Base-by-base conservation (phyloP, 2,797 vertebrate genomes). In the Hoplostethus atlanticus region DNA sequence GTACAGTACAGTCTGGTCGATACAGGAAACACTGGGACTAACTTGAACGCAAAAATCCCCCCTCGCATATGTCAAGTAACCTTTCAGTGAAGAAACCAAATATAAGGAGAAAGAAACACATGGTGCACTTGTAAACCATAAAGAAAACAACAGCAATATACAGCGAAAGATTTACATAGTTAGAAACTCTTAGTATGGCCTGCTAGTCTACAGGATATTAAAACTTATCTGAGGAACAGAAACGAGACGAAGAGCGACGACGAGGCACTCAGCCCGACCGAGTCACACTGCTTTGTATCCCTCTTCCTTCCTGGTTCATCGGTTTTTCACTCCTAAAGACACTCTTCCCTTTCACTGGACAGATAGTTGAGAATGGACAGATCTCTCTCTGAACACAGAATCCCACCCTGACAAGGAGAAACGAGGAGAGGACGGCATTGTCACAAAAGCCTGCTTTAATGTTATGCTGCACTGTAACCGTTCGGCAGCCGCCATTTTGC, bases 111-210 rank as follows among this genome's bases (percentile, higher is more conserved):
- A 64, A 63, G 68, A 84, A 83, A 82, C 40, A 72, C 70, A 80
- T 59, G 66, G 72, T 84, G 85, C 73, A 79, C 76, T 79, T 87
- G 76, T 86, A 89, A 87, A 90, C 79, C 83, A 83, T 79, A 81
- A 60, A 70, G 83, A 85, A 86, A 84, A 72, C 68, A 83, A 87
- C 77, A 83, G 91, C 85, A 91, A 93, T 92, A 88, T 94, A 95
- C 91, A 95, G 91, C 83, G 70, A 92, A 53, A 90, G 80, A 91
- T 93, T 84, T 91, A 91, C 89, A 93, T 84, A 80, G 89, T 86
- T 83, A 85, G 80, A 91, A 92, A 86, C 67, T 86, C 59, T 86
- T 72, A 84, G 74, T 82, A 80, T 83, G 81, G 90, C 72, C 83
- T 71, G 84, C 79, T 76, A 70, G 68, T 90, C 71, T 70, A 88